Conservation (phyloP, 2,113 vertebrate genomes). For the Rhipidura dahli region DNA sequence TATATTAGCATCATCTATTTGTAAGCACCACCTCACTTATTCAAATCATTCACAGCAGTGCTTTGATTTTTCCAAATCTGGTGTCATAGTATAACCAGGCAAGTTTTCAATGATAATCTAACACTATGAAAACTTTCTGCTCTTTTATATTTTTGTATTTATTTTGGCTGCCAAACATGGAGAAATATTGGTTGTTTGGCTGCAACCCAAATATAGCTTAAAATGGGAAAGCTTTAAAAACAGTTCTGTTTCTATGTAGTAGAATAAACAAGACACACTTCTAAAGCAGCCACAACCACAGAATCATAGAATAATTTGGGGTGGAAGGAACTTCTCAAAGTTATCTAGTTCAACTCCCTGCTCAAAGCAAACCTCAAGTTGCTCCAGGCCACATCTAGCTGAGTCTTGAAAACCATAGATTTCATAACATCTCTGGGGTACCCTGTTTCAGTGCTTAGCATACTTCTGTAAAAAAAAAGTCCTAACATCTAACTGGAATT, state of each 20-base stretch:
- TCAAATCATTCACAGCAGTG: not conserved
- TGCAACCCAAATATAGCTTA: not conserved
- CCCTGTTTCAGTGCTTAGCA: not conserved
- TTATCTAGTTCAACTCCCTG: not conserved
- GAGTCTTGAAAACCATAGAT: not conserved
- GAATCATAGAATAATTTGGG: not conserved
- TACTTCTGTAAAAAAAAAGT: not conserved
- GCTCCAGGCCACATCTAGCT: not conserved
- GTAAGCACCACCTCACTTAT: not conserved
- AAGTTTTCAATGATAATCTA: not conserved
- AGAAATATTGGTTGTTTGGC: not conserved
- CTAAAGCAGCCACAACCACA: not conserved
- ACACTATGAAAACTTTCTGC: not conserved
- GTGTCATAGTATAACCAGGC: not conserved
- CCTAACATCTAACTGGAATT: not conserved
- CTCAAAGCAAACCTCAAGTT: not conserved
- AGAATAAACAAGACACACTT: conserved; percentile 15
- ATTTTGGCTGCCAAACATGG: not conserved
- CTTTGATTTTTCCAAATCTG: not conserved
- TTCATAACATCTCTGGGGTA: not conserved
- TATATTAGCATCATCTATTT: not conserved
- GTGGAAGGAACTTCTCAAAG: not conserved
- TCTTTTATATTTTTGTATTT: not conserved
- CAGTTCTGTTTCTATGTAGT: conserved; percentile 26
- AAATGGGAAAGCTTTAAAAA: conserved; percentile 32